Evolutionary conservation across 2,888 invertebrate genomes (phyloP), one percentile per base, ranked within the genome.

Genomic region (Leptinotarsa rubiginosa): DNA sequence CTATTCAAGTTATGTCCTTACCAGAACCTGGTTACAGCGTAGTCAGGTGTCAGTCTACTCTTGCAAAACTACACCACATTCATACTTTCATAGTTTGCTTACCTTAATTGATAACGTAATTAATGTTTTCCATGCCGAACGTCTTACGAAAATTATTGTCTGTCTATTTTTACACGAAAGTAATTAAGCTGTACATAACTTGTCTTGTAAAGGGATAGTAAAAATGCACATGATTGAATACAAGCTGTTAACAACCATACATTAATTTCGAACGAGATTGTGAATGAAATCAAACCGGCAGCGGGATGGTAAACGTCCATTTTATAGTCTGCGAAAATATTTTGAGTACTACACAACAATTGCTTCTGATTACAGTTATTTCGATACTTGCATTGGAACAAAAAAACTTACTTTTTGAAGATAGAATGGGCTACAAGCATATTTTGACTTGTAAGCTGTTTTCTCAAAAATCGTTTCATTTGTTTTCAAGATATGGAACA

Each of bases 41-140:
- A 66, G 70, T 78, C 76, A 75, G 75, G 75, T 79, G 78, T 41
- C 69, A 69, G 76, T 69, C 64, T 70, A 65, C 67, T 75, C 70
- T 81, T 81, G 80, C 81, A 78, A 81, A 80, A 81, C 78, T 69
- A 65, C 75, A 72, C 74, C 80, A 79, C 78, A 80, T 77, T 81
- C 79, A 81, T 80, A 81, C 78, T 78, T 79, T 80, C 79, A 76
- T 71, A 54, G 56, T 77, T 74, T 70, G 69, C 62, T 71, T 74
- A 72, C 70, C 75, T 80, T 80, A 81, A 80, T 81, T 81, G 79
- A 80, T 81, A 78, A 77, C 65, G 77, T 79, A 80, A 82, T 80
- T 80, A 82, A 78, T 75, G 75, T 73, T 52, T 73, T 75, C 73
- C 73, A 73, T 78, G 77, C 78, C 67, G 71, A 69, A 70, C 70